Percentiles rank a stretch among this genome's conserved stretches.
Evolutionary conservation across 2,888 invertebrate genomes (phyloP).

Genomic region (Sinodicranocentrus sp.): DNA sequence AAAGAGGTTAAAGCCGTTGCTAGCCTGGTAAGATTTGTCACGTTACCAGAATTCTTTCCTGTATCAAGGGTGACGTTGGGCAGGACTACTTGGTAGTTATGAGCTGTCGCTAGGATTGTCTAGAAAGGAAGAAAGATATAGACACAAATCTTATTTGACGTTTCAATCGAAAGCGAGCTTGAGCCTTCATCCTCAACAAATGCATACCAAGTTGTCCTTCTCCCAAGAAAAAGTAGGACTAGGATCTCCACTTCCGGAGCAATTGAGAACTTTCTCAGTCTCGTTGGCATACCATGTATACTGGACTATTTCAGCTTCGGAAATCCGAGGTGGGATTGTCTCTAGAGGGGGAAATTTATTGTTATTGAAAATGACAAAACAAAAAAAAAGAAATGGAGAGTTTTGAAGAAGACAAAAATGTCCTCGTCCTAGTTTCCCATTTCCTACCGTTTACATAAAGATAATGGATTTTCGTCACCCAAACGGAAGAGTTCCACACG

Average conservation of each 20-base stretch:
- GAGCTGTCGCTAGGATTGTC: constrained; percentile 36
- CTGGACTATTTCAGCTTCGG: constrained; percentile 28
- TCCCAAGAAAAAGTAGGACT: constrained; percentile 59
- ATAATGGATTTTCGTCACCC: constrained; percentile 67
- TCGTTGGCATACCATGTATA: constrained; percentile 70
- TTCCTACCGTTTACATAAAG: constrained; percentile 72
- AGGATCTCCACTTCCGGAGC: constrained; percentile 62
- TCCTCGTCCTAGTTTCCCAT: no score
- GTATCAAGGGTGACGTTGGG: constrained; percentile 46
- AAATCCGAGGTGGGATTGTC: constrained; percentile 4
- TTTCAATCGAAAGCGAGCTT: not conserved
- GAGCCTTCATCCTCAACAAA: no score
- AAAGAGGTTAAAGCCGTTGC: not conserved
- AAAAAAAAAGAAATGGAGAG: not conserved
- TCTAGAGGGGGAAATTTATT: constrained; percentile 40
- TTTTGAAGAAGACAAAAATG: no score
- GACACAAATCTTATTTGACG: constrained; percentile 8
- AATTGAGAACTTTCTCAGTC: constrained; percentile 60
- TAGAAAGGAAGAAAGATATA: constrained; percentile 7
- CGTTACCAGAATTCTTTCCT: no score
- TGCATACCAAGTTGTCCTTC: constrained; percentile 39
- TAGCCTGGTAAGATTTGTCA: no score
- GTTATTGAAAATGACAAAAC: constrained; percentile 23
- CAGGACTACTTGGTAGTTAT: constrained; percentile 40
- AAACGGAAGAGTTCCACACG: constrained; percentile 73